phyloP scores from a whole-genome alignment of 2,113 vertebrate genomes.

The Suncus etruscus region DNA sequence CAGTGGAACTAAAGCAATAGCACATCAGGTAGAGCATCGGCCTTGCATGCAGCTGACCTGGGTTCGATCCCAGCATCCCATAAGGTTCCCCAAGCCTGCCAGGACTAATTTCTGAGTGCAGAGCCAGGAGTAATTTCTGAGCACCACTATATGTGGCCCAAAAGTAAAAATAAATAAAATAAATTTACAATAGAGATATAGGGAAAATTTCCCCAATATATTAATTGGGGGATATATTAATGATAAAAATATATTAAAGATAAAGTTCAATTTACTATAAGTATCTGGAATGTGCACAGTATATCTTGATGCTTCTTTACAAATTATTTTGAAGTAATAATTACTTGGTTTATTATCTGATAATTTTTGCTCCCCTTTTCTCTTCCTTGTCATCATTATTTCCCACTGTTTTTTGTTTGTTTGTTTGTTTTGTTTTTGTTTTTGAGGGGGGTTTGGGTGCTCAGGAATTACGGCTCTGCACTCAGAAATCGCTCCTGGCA shows the following conservation, averaged over 20 bases:
- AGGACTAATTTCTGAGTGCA: no score
- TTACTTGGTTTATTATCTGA: not conserved
- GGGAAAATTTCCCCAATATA: not conserved
- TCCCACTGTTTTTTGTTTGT: slow-evolving; percentile 1
- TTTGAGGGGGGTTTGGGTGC: no score
- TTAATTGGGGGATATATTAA: not conserved
- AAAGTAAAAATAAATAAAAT: no score
- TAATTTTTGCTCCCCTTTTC: not conserved
- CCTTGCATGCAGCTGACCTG: no score
- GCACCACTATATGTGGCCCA: no score
- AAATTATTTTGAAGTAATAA: not conserved
- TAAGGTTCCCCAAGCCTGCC: no score
- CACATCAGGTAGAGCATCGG: no score
- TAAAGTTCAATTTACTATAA: not conserved
- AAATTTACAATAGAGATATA: slow-evolving; percentile 20
- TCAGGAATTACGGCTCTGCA: no score
- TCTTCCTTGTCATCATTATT: slow-evolving; percentile 40
- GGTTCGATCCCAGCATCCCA: no score
- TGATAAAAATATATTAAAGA: not conserved
- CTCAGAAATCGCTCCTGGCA: no score
- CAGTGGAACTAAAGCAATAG: not conserved
- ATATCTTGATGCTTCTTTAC: not conserved
- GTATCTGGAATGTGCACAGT: not conserved
- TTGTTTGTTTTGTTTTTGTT: no score
- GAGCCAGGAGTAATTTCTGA: no score